Conservation (phyloP, 2,888 invertebrate genomes). For the Drosophila stalkeri region DNA sequence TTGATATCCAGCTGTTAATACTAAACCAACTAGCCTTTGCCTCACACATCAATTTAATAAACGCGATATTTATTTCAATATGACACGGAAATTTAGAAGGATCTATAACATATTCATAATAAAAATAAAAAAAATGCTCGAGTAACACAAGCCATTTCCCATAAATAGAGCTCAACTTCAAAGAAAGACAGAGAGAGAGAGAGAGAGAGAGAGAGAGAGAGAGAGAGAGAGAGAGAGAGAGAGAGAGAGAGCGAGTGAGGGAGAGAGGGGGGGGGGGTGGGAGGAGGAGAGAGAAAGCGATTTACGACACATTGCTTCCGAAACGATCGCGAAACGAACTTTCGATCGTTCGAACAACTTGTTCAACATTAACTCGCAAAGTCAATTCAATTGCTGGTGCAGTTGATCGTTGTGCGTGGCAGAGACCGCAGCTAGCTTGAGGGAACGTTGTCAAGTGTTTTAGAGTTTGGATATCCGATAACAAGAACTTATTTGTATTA, state of each 20-base stretch:
- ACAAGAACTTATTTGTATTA: not conserved
- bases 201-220: not conserved
- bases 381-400: not conserved
- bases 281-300: not conserved
- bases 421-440: not conserved
- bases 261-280: not conserved
- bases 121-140: too few species aligned
- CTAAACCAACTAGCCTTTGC: too few species aligned
- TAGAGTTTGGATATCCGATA: not conserved
- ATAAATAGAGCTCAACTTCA: too few species aligned
- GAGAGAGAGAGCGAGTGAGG: not conserved
- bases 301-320: not conserved
- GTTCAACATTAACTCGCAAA: not conserved
- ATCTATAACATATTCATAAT: too few species aligned
- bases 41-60: too few species aligned
- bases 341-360: not conserved
- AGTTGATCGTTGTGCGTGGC: constrained; percentile 12
- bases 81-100: too few species aligned
- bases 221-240: not conserved
- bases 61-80: too few species aligned
- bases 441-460: not conserved
- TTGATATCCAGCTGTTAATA: too few species aligned
- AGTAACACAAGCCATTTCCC: too few species aligned
- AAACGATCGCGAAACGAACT: not conserved
- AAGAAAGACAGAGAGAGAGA: too few species aligned